A percentile compares a stretch with the other conserved stretches of the same genome.
Conservation (phyloP, 2,888 invertebrate genomes). For the Oligia latruncula region DNA sequence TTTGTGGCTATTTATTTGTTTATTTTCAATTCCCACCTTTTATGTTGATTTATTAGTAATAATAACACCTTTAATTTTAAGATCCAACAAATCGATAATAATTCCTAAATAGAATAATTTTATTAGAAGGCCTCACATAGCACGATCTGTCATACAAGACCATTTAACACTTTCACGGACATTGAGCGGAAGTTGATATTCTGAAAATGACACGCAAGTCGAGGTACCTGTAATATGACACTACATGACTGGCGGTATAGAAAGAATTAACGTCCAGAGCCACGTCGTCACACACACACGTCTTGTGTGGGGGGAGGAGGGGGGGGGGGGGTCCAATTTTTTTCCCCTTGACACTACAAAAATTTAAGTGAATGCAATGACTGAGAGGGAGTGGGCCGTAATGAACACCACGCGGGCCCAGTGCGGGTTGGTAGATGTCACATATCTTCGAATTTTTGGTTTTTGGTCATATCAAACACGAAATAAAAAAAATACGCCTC, state of each 20-base stretch:
- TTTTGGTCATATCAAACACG: too few species aligned
- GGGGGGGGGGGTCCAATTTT: too few species aligned
- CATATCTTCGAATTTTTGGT: too few species aligned
- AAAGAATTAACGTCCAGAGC: not conserved
- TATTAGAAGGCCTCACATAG: not conserved
- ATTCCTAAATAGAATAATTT: not conserved
- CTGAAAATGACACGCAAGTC: not conserved
- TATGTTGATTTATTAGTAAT: slow-evolving; percentile 15
- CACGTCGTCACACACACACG: too few species aligned
- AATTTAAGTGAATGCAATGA: too few species aligned
- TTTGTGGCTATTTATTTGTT: slow-evolving; percentile 87
- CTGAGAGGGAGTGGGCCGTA: too few species aligned
- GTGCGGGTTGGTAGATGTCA: too few species aligned
- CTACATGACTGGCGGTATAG: not conserved
- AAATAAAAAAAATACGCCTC: too few species aligned
- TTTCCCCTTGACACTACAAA: too few species aligned
- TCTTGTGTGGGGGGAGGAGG: too few species aligned
- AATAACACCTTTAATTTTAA: slow-evolving; percentile 1
- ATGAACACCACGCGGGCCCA: too few species aligned
- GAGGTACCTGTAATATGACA: not conserved
- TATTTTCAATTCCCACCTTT: slow-evolving; percentile 68
- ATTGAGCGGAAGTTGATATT: not conserved
- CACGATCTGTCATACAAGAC: not conserved
- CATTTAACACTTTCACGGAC: not conserved
- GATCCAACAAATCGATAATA: not conserved